These are phyloP conservation scores for Dissostichus mawsoni DNA, from an alignment of 2,113 vertebrate species.

Conservation along the genomic window DNA sequence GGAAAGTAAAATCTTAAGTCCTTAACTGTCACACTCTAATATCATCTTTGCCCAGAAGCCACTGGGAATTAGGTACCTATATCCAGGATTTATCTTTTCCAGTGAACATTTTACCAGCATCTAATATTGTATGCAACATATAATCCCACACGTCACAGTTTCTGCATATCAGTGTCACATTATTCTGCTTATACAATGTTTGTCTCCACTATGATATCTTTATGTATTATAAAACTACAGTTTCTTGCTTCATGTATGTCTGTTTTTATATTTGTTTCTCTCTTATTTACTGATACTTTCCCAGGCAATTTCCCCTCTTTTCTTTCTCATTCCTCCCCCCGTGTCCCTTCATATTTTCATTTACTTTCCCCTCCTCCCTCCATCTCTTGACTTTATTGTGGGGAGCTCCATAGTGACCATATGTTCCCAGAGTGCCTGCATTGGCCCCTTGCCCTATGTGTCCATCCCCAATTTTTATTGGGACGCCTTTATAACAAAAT, in stretches of 20 bases:
- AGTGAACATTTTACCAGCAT: not conserved
- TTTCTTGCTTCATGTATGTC: not conserved
- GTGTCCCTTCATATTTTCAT: slow-evolving; percentile 12
- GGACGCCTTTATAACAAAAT: slow-evolving; percentile 68
- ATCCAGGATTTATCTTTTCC: not conserved
- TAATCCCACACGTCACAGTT: not conserved
- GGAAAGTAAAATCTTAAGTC: not conserved
- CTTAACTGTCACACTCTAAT: not conserved
- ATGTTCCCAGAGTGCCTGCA: slow-evolving; percentile 21
- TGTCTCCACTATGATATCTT: not conserved
- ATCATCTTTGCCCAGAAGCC: not conserved
- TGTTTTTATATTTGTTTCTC: not conserved
- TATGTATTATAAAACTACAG: not conserved
- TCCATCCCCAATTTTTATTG: slow-evolving; percentile 60
- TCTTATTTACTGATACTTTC: not conserved
- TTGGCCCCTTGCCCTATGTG: slow-evolving; percentile 27
- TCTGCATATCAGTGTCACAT: not conserved
- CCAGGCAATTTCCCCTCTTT: not conserved
- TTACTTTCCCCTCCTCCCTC: slow-evolving; percentile 15
- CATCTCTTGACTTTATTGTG: slow-evolving; percentile 46
- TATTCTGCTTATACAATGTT: not conserved
- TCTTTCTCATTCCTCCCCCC: not conserved
- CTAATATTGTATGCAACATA: not conserved
- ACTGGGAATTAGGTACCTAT: not conserved
- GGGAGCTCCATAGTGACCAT: slow-evolving; percentile 42